A percentile compares a stretch with the other conserved stretches of the same genome.
These are phyloP conservation scores for Lagopus muta DNA, from an alignment of 2,113 vertebrate species.

Conservation along the genomic window DNA sequence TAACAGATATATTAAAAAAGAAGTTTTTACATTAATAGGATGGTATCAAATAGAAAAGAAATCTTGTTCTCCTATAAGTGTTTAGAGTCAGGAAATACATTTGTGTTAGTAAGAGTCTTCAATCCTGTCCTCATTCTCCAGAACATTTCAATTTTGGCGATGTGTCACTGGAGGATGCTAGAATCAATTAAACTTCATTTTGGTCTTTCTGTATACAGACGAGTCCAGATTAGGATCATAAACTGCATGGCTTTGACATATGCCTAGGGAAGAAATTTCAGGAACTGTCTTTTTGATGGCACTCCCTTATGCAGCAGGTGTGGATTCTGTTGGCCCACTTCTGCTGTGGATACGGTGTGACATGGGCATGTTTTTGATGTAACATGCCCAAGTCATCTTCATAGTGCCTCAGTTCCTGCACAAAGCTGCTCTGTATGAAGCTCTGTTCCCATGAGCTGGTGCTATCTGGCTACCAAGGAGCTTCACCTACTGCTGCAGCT, in stretches of 20 bases:
- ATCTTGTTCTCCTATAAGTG: background rate
- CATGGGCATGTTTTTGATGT: accelerated
- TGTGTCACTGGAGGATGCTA: constrained; percentile 11
- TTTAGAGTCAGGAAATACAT: background rate
- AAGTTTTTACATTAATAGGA: background rate
- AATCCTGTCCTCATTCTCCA: background rate
- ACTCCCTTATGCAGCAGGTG: background rate
- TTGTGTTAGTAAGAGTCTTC: background rate
- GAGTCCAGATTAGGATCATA: background rate
- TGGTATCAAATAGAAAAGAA: background rate
- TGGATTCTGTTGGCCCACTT: background rate
- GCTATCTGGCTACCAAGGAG: background rate
- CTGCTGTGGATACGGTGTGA: background rate
- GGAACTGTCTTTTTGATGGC: background rate
- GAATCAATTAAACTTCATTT: background rate
- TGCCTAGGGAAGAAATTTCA: background rate
- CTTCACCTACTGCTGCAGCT: background rate
- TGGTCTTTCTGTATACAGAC: background rate
- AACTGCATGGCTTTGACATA: accelerated
- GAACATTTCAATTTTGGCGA: constrained; percentile 30
- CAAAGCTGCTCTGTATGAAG: background rate
- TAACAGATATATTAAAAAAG: background rate
- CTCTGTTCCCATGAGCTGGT: background rate
- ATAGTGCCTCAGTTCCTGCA: background rate
- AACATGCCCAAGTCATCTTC: too few relatives aligned